Evolutionary conservation across 2,113 vertebrate species (phyloP).

Genomic region (Chaetodon auriga): DNA sequence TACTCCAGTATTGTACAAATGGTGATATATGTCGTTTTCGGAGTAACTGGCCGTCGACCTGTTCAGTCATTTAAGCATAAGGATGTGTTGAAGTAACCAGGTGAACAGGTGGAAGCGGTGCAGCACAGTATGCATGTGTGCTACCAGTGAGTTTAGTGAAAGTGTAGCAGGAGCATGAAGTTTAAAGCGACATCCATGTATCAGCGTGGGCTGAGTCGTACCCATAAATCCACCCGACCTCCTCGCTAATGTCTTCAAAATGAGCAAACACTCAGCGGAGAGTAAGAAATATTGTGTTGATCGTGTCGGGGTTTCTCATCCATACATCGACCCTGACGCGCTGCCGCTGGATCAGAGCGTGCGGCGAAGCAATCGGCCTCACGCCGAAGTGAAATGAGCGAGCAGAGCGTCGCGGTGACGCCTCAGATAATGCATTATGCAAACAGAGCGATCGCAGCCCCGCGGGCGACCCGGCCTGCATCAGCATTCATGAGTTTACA

Average conservation of each 20-base stretch:
- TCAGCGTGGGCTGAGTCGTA: not conserved
- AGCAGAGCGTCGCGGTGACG: not conserved
- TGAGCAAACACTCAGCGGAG: not conserved
- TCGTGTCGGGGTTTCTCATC: not conserved
- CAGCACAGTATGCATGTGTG: too few relatives aligned
- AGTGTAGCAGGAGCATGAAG: not conserved
- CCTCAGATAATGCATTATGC: slow-evolving; percentile 40
- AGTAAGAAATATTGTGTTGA: not conserved
- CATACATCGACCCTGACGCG: not conserved
- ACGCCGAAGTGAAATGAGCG: slow-evolving; percentile 24
- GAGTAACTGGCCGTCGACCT: too few relatives aligned
- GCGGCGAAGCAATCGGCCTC: slow-evolving; percentile 10
- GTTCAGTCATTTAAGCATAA: too few relatives aligned
- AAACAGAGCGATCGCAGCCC: slow-evolving; percentile 39
- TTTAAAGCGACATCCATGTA: too few relatives aligned
- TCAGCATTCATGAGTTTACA: slow-evolving; percentile 56
- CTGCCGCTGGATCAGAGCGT: slow-evolving; percentile 2
- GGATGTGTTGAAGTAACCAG: too few relatives aligned
- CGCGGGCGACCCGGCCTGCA: not conserved
- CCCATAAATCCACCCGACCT: not conserved
- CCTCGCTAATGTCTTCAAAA: not conserved
- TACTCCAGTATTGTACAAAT: too few relatives aligned
- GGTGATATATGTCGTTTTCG: too few relatives aligned
- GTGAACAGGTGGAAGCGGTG: too few relatives aligned
- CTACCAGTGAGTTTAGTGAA: not conserved